Base-by-base conservation (phyloP, 2,888 invertebrate genomes). In the Sarcophaga subvicina region DNA sequence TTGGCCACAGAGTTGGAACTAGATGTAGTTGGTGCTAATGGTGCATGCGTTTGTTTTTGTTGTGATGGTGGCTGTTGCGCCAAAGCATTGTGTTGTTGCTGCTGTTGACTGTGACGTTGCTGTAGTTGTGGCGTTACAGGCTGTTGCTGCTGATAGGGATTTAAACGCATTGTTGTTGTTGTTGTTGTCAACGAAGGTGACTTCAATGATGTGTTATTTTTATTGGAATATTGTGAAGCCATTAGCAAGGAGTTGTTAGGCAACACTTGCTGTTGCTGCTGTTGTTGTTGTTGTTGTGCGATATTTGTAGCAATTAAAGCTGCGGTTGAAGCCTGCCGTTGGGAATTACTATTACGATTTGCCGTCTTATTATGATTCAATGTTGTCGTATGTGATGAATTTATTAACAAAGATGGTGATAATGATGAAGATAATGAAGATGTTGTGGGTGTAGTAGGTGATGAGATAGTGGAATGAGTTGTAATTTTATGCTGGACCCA, bases 401-500 rank as follows among this genome's bases (percentile, higher is more conserved):
- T 64, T 69, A 88, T 14, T 72, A 84, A 69, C 80, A 82, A 25
- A 69, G 85, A 60, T 67, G 89, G 73, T 70, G 88, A 25, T 69
- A 86, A 14, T 75, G 88, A 47, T 78, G 88, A 60, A 80, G 85
- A 22, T 75, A 79, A 25, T 80, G 85, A 22, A 63, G 82, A 63
- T 78, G 86, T 22, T 66, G 72, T 37, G 37, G 37, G 37, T 37
- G 37, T 37, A 37, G 37, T 10, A 37, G 37, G 3, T 37, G 37
- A 37, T 37, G 10, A 37, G 37, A 37, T 37, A 10, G 37, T 37
- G 37, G 37, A 37, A 37, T 37, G 78, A 82, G 82, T 80, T 85
- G 62, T 83, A 37, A 88, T 59, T 88, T 90, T 79, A 88, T 89
- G 90, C 75, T 90, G 90, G 78, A 85, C 89, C 92, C 92, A 92